Conservation (phyloP, 2,113 vertebrate species). For the Laticauda laticaudata region DNA sequence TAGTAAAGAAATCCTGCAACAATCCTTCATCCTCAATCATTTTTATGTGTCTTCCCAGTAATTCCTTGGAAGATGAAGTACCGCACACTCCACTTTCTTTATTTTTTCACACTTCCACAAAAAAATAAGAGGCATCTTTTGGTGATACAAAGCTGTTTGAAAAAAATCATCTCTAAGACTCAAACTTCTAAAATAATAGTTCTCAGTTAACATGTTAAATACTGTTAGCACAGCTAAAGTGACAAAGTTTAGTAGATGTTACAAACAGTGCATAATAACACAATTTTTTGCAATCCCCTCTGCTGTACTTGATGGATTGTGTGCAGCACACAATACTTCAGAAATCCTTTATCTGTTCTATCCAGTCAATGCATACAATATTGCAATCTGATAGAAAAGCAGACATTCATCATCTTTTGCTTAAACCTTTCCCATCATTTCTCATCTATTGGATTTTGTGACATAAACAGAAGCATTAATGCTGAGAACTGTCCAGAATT, state of each 20-base stretch:
- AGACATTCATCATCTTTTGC: background rate
- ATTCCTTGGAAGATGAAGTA: background rate
- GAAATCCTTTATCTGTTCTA: conserved; percentile 8
- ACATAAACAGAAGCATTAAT: background rate
- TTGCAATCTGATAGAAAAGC: background rate
- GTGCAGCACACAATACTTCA: background rate
- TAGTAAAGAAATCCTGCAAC: background rate
- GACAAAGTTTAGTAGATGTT: background rate
- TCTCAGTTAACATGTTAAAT: background rate
- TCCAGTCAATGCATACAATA: conserved; percentile 13
- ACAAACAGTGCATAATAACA: background rate
- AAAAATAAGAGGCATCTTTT: background rate
- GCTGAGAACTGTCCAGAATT: conserved; percentile 10
- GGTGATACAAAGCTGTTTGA: background rate
- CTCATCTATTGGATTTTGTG: background rate
- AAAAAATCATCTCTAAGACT: background rate
- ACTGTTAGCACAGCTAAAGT: background rate
- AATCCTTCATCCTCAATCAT: background rate
- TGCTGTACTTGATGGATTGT: background rate
- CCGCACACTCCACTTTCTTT: background rate
- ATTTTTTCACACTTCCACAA: background rate
- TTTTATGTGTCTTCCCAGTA: background rate
- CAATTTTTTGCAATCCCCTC: background rate
- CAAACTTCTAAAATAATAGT: background rate
- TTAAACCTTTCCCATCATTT: conserved; percentile 2